Evolutionary conservation across 1,140 invertebrate genomes (phyloP), one percentile per base, ranked within the genome.

Genomic region (Drosophila yakuba): DNA sequence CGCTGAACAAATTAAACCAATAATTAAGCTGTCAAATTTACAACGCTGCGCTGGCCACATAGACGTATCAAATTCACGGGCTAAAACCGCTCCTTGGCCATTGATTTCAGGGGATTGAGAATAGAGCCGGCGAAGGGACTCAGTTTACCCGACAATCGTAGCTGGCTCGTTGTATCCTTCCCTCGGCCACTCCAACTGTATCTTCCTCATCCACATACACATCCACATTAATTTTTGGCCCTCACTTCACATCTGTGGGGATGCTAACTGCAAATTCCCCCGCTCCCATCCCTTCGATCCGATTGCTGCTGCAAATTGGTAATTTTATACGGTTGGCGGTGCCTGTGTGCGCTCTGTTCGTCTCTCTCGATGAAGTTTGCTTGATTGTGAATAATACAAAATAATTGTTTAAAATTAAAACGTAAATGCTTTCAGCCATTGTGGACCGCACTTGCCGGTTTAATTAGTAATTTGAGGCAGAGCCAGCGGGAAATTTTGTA

Each of bases 241-340:
- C 23, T 58, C 17, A 14, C 57, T 63, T 32, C 28, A 8, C 32
- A 8, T 52, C 44, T 48, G 15, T 36, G 32, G 36, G 36, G 38
- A 44, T 51, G 28, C 47, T 25, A 23, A 25, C 68, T 57, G 17
- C 15, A 59, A 43, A 23, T 38, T 52, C 20, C 44, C 35, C 23
- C 45, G 4, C 38, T 39, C 17, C 48, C 25, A 4, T 11, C 20
- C 48, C 25, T 51, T 35, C n/a, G 28, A 8, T 39, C 11, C 28
- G 17, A 55, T 38, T 67, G 45, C 39, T 54, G 43, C 63, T 74
- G 77, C 60, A 91, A 91, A 91, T 90, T 91, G 88, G 88, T 81
- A 91, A 91, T 90, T 84, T 73, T 75, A 90, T 90, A 90, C 71
- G 80, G 73, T 90, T 90, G 88, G 64, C 84, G 84, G 84, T 72